Evolutionary conservation across 1,140 invertebrate species (phyloP), one percentile per base, ranked within the genome.

Genomic region (Zaprionus tsacasi): DNA sequence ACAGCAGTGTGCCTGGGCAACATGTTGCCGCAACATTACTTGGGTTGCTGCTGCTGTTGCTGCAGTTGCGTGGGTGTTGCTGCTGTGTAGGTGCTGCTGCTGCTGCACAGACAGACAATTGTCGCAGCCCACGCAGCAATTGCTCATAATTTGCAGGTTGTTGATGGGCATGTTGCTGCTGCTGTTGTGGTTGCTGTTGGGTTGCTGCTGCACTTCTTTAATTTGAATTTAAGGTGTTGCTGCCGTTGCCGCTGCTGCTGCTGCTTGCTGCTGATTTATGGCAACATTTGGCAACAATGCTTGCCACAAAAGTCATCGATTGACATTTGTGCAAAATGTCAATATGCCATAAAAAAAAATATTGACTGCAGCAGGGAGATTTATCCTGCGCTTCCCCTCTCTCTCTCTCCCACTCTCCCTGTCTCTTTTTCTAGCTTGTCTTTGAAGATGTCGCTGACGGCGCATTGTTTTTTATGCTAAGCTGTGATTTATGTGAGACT

Each of bases 271-370:
- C 25, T 45, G 58, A 12, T 50, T 55, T 55, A 52, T 65, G 63
- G 35, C 63, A 65, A 45, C 40, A 45, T 45, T 45, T 45, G 40
- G 52, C 43, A 52, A 55, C 48, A 50, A 17, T 50, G 15, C 45
- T 85, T 85, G 78, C 82, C 68, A 79, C 69, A 45, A 45, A 45
- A 45, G 40, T 45, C 40, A 45, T 45, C 40, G 54, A 69, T 73
- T 86, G 82, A 86, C 82, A 86, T 86, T 86, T 52, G 66, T 86
- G 82, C 50, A 70, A 86, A 86, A 86, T 86, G 82, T 87, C 82
- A 86, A 73, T 81, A 77, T 64, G 76, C 60, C 72, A 75, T 70
- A 76, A 70, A 79, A 33, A 60, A 21, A 21, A 21, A 48, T 15
- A 48, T 48, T 48, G 17, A 17, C 45, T 43, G 70, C 58, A 15